phyloP scores from a whole-genome alignment of 37 sponge, comb jelly and placozoan genomes.

The Theonella swinhoei region DNA sequence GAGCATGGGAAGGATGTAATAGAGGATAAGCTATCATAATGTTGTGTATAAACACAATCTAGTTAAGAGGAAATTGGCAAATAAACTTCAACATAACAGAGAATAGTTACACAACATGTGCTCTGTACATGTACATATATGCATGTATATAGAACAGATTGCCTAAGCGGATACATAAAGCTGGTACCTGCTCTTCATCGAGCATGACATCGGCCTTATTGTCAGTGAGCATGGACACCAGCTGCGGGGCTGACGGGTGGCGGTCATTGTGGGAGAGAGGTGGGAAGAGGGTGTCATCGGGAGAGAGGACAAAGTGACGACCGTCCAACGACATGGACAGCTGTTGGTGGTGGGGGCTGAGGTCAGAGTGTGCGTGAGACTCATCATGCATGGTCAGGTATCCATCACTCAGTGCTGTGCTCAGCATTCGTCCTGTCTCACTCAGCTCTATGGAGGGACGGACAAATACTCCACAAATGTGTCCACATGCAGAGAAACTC shows the following conservation, averaged over 20 bases:
- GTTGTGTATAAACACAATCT: too few species aligned
- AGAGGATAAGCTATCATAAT: not conserved
- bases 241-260: slow-evolving; percentile 73
- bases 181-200: too few species aligned
- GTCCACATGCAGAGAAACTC: not conserved
- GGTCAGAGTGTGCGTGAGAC: not conserved
- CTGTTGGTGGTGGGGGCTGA: not conserved
- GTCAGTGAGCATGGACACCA: slow-evolving; percentile 52
- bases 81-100: too few species aligned
- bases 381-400: slow-evolving; percentile 32
- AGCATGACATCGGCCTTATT: slow-evolving; percentile 12
- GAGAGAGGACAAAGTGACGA: slow-evolving; percentile 7
- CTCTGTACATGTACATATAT: too few species aligned
- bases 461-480: not conserved
- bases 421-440: slow-evolving; percentile 59
- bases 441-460: slow-evolving; percentile 33
- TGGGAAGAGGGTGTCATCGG: slow-evolving; percentile 43
- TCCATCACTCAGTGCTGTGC: slow-evolving; percentile 54
- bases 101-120: too few species aligned
- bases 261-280: slow-evolving; percentile 50
- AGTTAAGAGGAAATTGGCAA: too few species aligned
- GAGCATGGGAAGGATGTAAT: not conserved
- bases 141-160: too few species aligned
- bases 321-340: not conserved
- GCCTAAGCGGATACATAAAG: too few species aligned